A percentile compares a stretch with the other conserved stretches of the same genome.
phyloP scores from a whole-genome alignment of 92 coral and sea anemone genomes.

The Zoanthus solanderi region DNA sequence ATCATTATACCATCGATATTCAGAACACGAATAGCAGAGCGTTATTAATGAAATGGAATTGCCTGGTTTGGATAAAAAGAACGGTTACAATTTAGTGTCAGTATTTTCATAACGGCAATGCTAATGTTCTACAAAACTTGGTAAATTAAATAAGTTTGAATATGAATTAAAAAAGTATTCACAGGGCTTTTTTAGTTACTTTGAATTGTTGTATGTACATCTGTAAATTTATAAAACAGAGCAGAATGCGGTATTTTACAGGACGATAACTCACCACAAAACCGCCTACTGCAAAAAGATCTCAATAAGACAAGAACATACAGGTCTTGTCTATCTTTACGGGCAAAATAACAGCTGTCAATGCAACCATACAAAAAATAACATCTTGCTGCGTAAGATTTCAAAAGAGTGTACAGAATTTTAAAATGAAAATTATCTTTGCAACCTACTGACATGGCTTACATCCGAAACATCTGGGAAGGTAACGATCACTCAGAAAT shows the following conservation, averaged over 20 bases:
- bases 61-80: background rate
- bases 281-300: slow-evolving; percentile 3
- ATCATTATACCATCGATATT: background rate
- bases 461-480: slow-evolving; percentile 34
- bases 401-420: background rate
- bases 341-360: slow-evolving; percentile 23
- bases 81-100: background rate
- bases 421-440: slow-evolving; percentile 7
- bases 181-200: background rate
- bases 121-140: background rate
- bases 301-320: background rate
- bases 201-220: background rate
- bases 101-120: background rate
- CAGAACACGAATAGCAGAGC: background rate
- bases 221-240: background rate
- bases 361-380: background rate
- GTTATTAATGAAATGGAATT: background rate
- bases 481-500: background rate
- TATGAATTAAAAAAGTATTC: background rate
- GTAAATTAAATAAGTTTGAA: background rate
- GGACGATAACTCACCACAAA: slow-evolving; percentile 24
- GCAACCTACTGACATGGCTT: background rate
- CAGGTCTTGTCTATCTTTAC: background rate
- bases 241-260: background rate
- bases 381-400: slow-evolving; percentile 24